Evolutionary conservation across 2,113 vertebrate species (phyloP), one percentile per base, ranked within the genome.

Genomic region (Eira barbara): DNA sequence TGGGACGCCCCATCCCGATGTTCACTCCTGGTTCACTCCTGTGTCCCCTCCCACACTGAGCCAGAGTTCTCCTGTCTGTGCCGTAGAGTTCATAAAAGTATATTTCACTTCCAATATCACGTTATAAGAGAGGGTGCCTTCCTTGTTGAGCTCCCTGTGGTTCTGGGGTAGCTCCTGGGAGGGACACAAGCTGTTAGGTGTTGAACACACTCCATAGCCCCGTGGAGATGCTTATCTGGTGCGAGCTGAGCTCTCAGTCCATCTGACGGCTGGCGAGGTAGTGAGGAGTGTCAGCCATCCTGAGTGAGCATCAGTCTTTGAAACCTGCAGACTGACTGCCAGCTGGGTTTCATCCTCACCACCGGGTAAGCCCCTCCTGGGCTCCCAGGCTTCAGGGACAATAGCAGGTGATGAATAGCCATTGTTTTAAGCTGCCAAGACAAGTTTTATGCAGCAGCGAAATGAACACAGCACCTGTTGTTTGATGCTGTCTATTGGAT

Each of bases 1-100:
- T 1, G 49, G 21, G 79, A 8, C 6, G 49, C 79, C 47, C 47
- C 52, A 0, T 8, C 52, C 34, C 6, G 0, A 25, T 25, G 3
- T 27, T 14, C 21, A 81, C 3, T 8, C 34, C 6, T 12, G 12
- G 47, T 49, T 49, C 47, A 49, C 47, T 13, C 47, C 47, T 49
- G 47, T 8, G 49, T 55, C 20, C 34, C 49, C 78, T 36, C 18
- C 31, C 36, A 4, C 45, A 49, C 17, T 12, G 31, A 17, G 47
- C 17, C 78, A 55, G 21, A 36, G 49, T 36, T 81, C 79, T 5
- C 52, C 52, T 20, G 13, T 27, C 79, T 36, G 21, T 2, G n/a
- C 49, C 4, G 17, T 2, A 20, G 45, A 49, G 76, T 47, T 34
- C 45, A 20, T 15, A 21, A 20, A 29, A 29, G 13, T 76, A 45